phyloP scores from a whole-genome alignment of 2,888 invertebrate species.

The Mimumesa dahlbomi region DNA sequence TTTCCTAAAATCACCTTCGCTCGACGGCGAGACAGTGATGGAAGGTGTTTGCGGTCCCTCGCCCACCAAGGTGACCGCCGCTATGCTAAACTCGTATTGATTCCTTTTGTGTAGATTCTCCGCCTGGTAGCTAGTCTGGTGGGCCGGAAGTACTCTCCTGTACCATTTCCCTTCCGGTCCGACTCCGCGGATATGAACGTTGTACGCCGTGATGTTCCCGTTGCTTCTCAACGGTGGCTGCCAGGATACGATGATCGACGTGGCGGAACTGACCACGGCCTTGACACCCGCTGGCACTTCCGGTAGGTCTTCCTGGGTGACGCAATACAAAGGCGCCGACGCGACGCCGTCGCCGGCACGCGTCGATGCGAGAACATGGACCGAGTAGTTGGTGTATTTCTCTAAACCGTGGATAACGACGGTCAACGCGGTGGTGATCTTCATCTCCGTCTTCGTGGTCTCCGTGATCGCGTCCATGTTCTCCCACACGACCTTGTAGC shows the following conservation, averaged over 20 bases:
- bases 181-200: constrained; percentile 74
- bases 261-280: constrained; percentile 91
- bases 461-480: constrained; percentile 76
- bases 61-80: constrained; percentile 79
- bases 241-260: constrained; percentile 94
- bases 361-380: constrained; percentile 94
- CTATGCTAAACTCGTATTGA: constrained; percentile 80
- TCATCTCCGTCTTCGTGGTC: constrained; percentile 80
- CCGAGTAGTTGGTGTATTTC: constrained; percentile 95
- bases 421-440: constrained; percentile 86
- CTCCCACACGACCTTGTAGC: constrained; percentile 88
- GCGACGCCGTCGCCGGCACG: constrained; percentile 93
- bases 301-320: constrained; percentile 95
- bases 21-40: constrained; percentile 80
- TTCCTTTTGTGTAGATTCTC: constrained; percentile 78
- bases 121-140: constrained; percentile 77
- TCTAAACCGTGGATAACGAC: constrained; percentile 88
- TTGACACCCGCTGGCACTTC: constrained; percentile 95
- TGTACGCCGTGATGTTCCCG: constrained; percentile 82
- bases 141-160: constrained; percentile 70
- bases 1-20: too few relatives aligned
- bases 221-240: constrained; percentile 92
- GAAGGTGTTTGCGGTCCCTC: constrained; percentile 79
- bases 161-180: constrained; percentile 77
- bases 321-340: constrained; percentile 91